Conservation (phyloP, 1,140 invertebrate genomes). For the Bombus superbus region DNA sequence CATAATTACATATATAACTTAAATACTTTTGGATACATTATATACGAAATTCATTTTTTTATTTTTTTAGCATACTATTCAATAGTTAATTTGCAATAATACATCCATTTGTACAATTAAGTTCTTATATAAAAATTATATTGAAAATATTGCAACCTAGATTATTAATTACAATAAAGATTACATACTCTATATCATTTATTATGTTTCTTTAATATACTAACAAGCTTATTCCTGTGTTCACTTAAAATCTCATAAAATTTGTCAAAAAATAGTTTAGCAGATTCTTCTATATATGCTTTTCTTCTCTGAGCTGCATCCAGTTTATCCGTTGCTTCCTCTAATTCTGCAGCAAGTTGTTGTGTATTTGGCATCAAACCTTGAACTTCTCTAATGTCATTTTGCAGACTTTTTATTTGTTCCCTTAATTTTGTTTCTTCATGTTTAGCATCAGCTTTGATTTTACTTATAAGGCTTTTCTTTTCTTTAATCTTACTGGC, state of each 20-base stretch:
- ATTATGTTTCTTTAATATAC: conserved; percentile 29
- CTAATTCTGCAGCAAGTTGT: conserved; percentile 42
- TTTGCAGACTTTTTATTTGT: conserved; percentile 64
- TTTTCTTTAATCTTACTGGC: conserved; percentile 55
- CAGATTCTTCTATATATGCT: conserved; percentile 58
- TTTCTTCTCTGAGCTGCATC: conserved; percentile 60
- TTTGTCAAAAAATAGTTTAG: conserved; percentile 67
- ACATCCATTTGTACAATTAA: not conserved
- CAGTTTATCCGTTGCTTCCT: conserved; percentile 66
- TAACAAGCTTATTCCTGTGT: conserved; percentile 52
- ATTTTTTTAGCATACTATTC: not conserved
- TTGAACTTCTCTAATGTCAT: conserved; percentile 59
- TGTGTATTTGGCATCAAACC: conserved; percentile 51
- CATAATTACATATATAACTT: not conserved
- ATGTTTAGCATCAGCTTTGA: conserved; percentile 57
- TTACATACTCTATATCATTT: not conserved
- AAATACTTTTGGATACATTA: not conserved
- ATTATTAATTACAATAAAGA: not conserved
- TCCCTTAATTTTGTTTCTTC: conserved; percentile 64
- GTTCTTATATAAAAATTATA: not conserved
- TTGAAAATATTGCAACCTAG: not conserved
- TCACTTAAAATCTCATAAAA: conserved; percentile 65
- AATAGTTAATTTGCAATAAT: not conserved
- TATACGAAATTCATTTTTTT: not conserved
- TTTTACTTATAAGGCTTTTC: conserved; percentile 50